Percentiles rank a stretch among this genome's conserved stretches.
These are phyloP conservation scores for Lasius fuliginosus DNA, from an alignment of 2,888 invertebrate genomes.

Conservation along the genomic window DNA sequence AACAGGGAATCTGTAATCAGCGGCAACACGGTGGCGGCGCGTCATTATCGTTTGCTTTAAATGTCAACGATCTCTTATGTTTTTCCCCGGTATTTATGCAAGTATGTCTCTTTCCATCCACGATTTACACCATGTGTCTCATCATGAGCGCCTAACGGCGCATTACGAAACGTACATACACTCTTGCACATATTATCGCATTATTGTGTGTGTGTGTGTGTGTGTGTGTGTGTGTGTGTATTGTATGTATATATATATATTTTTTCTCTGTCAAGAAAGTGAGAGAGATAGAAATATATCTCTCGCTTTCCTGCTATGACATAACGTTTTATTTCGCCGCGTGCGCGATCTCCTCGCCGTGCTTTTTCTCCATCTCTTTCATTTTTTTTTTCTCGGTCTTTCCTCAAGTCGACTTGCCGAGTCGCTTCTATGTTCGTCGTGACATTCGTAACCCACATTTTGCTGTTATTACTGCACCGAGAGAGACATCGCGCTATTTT, in stretches of 20 bases:
- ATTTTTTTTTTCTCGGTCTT: not conserved
- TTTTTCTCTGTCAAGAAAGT: not conserved
- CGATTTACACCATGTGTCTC: conserved; percentile 73
- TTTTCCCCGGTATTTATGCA: conserved; percentile 74
- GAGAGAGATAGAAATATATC: no score
- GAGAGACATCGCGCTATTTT: not conserved
- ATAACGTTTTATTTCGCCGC: conserved; percentile 43
- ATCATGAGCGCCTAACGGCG: conserved; percentile 71
- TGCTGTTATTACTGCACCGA: conserved; percentile 3
- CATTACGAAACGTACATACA: conserved; percentile 67
- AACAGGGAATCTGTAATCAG: conserved; percentile 72
- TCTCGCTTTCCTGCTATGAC: conserved; percentile 19
- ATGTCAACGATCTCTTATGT: conserved; percentile 80
- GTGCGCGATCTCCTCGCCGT: not conserved
- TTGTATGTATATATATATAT: not conserved
- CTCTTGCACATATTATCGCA: conserved; percentile 35
- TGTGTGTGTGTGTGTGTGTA: not conserved
- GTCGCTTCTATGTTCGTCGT: not conserved
- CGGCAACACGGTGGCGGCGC: conserved; percentile 54
- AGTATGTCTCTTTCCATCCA: conserved; percentile 68
- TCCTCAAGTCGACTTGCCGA: conserved; percentile 7
- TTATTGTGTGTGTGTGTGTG: not conserved
- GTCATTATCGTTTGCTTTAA: conserved; percentile 79
- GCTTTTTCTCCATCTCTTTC: not conserved
- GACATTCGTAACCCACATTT: conserved; percentile 36